Conservation (phyloP, 2,888 invertebrate species). For the Nemoura dubitans region DNA sequence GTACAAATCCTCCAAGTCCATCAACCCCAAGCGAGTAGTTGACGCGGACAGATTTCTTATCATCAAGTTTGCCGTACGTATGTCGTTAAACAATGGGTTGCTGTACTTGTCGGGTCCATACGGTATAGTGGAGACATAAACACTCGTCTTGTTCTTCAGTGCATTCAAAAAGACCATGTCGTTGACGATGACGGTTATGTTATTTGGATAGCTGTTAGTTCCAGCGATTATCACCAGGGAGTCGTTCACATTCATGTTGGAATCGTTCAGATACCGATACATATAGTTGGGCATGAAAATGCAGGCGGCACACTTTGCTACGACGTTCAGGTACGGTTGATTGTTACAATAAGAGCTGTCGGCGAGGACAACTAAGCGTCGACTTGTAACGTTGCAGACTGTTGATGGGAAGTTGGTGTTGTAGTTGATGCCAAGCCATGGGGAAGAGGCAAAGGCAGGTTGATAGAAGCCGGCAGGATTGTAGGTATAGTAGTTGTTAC, state of each 20-base stretch:
- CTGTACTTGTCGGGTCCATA: background rate
- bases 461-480: background rate
- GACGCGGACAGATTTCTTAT: background rate
- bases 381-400: background rate
- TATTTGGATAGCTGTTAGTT: background rate
- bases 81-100: background rate
- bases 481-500: background rate
- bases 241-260: background rate
- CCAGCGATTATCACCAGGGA: background rate
- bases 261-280: background rate
- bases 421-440: background rate
- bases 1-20: constrained; percentile 12
- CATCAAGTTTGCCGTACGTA: background rate
- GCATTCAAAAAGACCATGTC: background rate
- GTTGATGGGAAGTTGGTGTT: background rate
- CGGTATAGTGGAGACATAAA: background rate
- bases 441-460: background rate
- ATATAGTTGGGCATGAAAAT: constrained; percentile 15
- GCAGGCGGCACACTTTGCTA: background rate
- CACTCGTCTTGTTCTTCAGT: background rate
- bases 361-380: background rate
- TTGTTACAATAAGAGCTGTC: background rate
- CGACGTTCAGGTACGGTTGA: background rate
- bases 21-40: background rate
- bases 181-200: background rate